Evolutionary conservation across 2,113 vertebrate species (phyloP), one percentile per base, ranked within the genome.

Genomic region (Myiopsitta monachus): DNA sequence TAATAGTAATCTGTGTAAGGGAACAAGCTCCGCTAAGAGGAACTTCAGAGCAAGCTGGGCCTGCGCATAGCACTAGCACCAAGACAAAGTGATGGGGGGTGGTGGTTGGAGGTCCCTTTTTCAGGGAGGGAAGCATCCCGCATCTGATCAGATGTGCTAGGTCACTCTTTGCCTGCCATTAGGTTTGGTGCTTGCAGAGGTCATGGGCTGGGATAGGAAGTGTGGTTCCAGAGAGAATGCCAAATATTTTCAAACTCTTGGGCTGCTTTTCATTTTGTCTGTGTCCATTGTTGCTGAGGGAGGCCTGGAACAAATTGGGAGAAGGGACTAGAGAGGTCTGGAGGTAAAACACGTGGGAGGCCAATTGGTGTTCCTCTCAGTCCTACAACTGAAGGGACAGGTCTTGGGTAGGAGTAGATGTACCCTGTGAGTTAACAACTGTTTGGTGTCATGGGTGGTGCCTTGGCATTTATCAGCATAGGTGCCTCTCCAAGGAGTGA

Each of bases 251-350:
- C 24, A 12, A 68, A 3, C 2, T 69, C 22, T 51, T 4, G 33
- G 23, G 6, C 8, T 80, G 9, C 18, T n/a, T 46, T 68, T 90
- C 10, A 24, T 81, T 90, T 87, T 79, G 4, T 44, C n/a, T 5
- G 1, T 16, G 4, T 27, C 3, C 2, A 1, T 49, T 39, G 23
- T 43, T 41, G 57, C 18, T 2, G 3, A 54, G 18, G 8, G 18
- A 76, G 11, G 62, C 21, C 6, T 33, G 43, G 13, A 70, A 49
- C 47, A 44, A 87, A 59, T 59, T 54, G 55, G 14, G 22, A n/a
- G 14, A 9, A 38, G 8, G 7, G 6, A 4, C 24, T 51, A 19
- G 3, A 47, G 26, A 31, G n/a, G 3, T 23, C 43, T 43, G 21
- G n/a, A 72, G 38, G 47, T 30, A 82, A 66, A 64, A 67, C 19